Evolutionary conservation across 1,140 invertebrate genomes (phyloP).

Genomic region (Heliothis virescens): DNA sequence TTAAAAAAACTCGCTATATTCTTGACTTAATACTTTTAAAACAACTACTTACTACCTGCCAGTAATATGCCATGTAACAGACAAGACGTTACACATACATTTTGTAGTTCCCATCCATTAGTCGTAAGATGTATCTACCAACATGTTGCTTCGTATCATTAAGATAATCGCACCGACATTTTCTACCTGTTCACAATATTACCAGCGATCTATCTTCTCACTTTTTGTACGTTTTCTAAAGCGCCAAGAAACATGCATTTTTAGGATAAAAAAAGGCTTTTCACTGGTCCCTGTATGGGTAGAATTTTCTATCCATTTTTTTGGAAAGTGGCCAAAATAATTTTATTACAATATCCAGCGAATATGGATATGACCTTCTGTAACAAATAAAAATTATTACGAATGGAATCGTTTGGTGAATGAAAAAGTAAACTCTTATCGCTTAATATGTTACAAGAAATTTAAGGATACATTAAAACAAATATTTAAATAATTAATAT

Average conservation of each 20-base stretch:
- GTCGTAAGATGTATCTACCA: neutral
- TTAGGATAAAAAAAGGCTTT: no score
- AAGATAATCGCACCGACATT: slow-evolving; percentile 11
- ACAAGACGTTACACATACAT: neutral
- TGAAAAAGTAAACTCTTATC: neutral
- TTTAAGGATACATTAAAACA: no score
- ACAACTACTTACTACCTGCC: neutral
- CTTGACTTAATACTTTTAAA: no score
- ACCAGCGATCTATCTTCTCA: slow-evolving; percentile 3
- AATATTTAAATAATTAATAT: no score
- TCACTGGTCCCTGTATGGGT: neutral
- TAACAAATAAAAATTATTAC: slow-evolving; percentile 23
- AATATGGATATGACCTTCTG: slow-evolving; percentile 19
- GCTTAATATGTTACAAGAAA: no score
- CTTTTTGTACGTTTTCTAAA: neutral
- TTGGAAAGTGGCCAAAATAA: slow-evolving; percentile 29
- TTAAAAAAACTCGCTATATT: no score
- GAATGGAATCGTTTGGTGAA: neutral
- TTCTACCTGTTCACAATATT: neutral
- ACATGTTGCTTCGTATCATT: slow-evolving; percentile 11
- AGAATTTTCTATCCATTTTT: neutral
- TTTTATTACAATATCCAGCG: slow-evolving; percentile 17
- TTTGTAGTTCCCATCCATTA: neutral
- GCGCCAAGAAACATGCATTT: neutral
- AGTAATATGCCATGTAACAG: no score